Percentiles rank a stretch among this genome's conserved stretches.
phyloP scores from a whole-genome alignment of 2,888 invertebrate genomes.

The Zaprionus obscuricornis region DNA sequence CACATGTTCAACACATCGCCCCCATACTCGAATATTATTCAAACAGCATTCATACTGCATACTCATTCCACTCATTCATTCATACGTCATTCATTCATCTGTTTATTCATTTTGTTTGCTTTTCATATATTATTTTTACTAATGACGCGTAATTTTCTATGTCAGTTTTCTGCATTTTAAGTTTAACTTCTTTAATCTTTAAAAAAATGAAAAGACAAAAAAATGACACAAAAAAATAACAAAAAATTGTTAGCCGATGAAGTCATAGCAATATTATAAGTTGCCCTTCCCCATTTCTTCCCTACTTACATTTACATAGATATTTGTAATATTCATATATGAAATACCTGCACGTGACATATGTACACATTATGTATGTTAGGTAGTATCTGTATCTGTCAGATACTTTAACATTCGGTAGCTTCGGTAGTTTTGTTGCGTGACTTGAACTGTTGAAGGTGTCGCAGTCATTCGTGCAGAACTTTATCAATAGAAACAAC shows the following conservation, averaged over 20 bases:
- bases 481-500: slow-evolving; percentile 50
- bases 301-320: neutral
- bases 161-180: slow-evolving; percentile 34
- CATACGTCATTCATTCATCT: slow-evolving; percentile 5
- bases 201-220: neutral
- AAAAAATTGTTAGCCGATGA: slow-evolving; percentile 53
- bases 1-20: slow-evolving; percentile 63
- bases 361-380: slow-evolving; percentile 14
- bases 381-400: slow-evolving; percentile 46
- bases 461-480: slow-evolving; percentile 69
- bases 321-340: slow-evolving; percentile 37
- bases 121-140: slow-evolving; percentile 41
- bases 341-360: slow-evolving; percentile 66
- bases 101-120: slow-evolving; percentile 36
- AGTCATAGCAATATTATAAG: slow-evolving; percentile 48
- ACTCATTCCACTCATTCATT: slow-evolving; percentile 17
- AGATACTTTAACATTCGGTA: slow-evolving; percentile 28
- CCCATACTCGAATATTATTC: slow-evolving; percentile 20
- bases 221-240: too few species aligned
- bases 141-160: slow-evolving; percentile 68
- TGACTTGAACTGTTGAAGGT: slow-evolving; percentile 62
- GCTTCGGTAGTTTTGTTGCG: slow-evolving; percentile 47
- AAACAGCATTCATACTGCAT: too few species aligned
- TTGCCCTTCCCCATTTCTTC: neutral
- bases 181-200: slow-evolving; percentile 3